Evolutionary conservation across 2,888 invertebrate species (phyloP), one percentile per base, ranked within the genome.

Genomic region (Cosmia trapezina): DNA sequence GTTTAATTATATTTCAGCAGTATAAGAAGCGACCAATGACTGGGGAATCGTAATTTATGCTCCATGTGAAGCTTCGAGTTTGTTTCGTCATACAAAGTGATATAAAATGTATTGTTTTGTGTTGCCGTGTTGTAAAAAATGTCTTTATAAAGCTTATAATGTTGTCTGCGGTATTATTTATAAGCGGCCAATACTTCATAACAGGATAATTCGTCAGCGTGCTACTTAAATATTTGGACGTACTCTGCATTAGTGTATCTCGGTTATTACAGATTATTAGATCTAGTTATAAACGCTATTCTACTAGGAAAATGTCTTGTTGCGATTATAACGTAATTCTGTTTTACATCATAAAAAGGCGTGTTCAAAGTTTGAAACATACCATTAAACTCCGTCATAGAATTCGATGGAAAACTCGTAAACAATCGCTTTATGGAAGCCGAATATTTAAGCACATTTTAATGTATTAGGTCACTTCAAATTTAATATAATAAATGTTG

Each of bases 11-110:
- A 57, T 54, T 53, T 70, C 61, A 71, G 66, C 57, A 72, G 45
- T 75, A 72, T 47, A 66, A 49, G 14, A 70, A 60, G 53, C 22
- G n/a, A 56, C 33, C 62, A 59, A 87, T 89, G 89, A 88, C 87
- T 86, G 84, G 85, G 90, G 87, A 86, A 84, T 86, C 70, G 41
- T 71, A 70, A 60, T 66, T 78, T 74, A 54, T 63, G 83, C 78
- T 84, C 85, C 57, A 76, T 86, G 85, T 87, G 62, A 76, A 82
- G 86, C 88, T 51, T 72, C 68, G 59, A 75, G 87, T 86, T 63
- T 83, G 82, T 88, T 83, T 64, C 53, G 87, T 89, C 41, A 59
- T 71, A 64, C 19, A 68, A 76, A 71, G 56, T 83, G 78, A 65
- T 68, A 45, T 63, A 45, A 61, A 65, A 66, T 66, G 68, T 82